These are phyloP conservation scores for Enhydra lutris DNA, from an alignment of 2,113 vertebrate species.

Conservation along the genomic window DNA sequence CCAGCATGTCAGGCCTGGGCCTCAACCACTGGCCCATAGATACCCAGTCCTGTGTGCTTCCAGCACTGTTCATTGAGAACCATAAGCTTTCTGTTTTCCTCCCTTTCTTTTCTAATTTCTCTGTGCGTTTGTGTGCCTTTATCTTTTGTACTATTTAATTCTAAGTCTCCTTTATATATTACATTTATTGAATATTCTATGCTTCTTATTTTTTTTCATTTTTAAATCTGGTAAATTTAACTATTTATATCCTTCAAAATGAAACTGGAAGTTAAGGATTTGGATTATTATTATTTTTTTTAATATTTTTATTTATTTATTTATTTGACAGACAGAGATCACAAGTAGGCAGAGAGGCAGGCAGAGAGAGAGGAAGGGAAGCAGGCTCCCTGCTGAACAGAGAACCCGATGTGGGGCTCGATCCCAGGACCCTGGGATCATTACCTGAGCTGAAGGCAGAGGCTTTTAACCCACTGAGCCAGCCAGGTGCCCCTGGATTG, in stretches of 20 bases:
- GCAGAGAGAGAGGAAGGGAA: too few relatives aligned
- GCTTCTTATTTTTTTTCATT: neutral
- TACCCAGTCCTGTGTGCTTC: too few relatives aligned
- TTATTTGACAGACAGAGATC: too few relatives aligned
- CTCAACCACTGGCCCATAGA: too few relatives aligned
- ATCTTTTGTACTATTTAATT: neutral
- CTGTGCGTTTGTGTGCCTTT: neutral
- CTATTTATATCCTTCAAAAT: neutral
- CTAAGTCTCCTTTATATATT: neutral
- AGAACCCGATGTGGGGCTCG: too few relatives aligned
- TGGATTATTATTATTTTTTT: neutral
- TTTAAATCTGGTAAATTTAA: neutral
- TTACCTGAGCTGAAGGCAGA: too few relatives aligned
- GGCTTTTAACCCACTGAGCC: too few relatives aligned
- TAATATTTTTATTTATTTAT: too few relatives aligned
- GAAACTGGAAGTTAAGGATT: neutral
- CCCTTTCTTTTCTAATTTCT: neutral
- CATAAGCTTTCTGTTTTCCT: neutral
- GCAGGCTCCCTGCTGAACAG: too few relatives aligned
- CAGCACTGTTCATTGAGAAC: neutral
- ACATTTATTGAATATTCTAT: neutral
- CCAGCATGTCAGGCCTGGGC: neutral
- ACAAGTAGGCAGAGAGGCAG: too few relatives aligned
- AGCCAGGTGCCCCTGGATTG: neutral
- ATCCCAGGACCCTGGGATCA: too few relatives aligned